Evolutionary conservation across 1,140 invertebrate genomes (phyloP), one percentile per base, ranked within the genome.

Genomic region (Matsumurasca onukii): DNA sequence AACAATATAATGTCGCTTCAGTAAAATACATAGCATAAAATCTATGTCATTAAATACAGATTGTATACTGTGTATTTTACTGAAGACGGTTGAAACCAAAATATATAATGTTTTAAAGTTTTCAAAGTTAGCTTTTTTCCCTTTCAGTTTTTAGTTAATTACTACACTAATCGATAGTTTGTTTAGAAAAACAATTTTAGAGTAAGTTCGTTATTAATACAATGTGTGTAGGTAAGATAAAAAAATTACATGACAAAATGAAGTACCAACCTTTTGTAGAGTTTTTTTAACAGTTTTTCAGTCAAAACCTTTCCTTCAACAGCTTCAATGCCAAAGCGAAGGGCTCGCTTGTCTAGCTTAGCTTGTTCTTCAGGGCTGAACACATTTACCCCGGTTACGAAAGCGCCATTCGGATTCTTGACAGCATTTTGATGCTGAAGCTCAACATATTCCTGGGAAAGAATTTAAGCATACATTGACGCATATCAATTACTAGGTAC

Each of bases 291-390:
- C 79, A 88, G 82, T 66, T 84, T 78, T 27, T 83, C 81, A n/a
- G 79, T 78, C 25, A 82, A 79, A 70, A 78, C 78, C 71, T 81
- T 82, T 51, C 77, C 78, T 69, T 85, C 82, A 31, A 81, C 80
- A 2, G 82, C 79, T 75, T 85, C 82, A 34, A 91, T 73, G 1
- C 86, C 85, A 84, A 91, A 91, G 71, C 89, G 80, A 74, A 86
- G 87, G 0, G 89, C 89, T 75, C 89, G 80, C 74, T 90, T 86
- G 74, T 86, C 82, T 70, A 87, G 79, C 77, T 88, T 91, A 27
- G 79, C 75, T 24, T 84, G 80, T 75, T 87, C 86, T 69, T 86
- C 83, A 78, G 87, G 83, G 73, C 84, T 83, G 57, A 88, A 85
- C 70, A 85, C 81, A 76, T 87, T 80, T 22, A 88, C 80, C 39